A percentile compares a stretch with the other conserved stretches of the same genome.
These are phyloP conservation scores for Parazoanthus atlanticus DNA, from an alignment of 92 coral and sea anemone species.

Conservation along the genomic window DNA sequence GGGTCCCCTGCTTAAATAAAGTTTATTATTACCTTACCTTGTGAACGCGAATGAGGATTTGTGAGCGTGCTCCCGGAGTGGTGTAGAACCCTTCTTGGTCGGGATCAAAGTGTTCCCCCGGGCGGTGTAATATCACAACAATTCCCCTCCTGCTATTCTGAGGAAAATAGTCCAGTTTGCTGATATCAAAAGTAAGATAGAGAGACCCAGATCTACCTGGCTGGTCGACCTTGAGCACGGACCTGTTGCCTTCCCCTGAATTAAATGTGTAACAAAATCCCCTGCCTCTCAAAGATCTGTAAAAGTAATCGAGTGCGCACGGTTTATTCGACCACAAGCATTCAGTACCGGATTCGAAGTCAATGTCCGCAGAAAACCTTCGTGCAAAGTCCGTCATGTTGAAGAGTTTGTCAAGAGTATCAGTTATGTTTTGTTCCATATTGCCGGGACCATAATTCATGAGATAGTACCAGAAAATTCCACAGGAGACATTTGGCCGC, in stretches of 20 bases:
- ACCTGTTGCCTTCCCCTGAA: slow-evolving; percentile 12
- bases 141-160: slow-evolving; percentile 9
- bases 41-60: slow-evolving; percentile 2
- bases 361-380: not conserved
- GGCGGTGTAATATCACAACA: slow-evolving; percentile 20
- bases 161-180: not conserved
- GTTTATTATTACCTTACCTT: too few species aligned
- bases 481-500: not conserved
- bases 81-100: slow-evolving; percentile 28
- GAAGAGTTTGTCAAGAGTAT: not conserved
- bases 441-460: not conserved
- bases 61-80: slow-evolving; percentile 25
- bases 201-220: slow-evolving; percentile 25
- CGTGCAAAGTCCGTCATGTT: slow-evolving; percentile 15
- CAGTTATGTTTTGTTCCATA: not conserved
- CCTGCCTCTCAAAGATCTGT: not conserved
- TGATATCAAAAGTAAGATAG: slow-evolving; percentile 4
- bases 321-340: not conserved
- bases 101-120: slow-evolving; percentile 28
- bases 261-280: slow-evolving; percentile 32
- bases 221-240: not conserved
- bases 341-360: not conserved
- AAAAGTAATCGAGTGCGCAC: not conserved
- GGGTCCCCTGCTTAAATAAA: too few species aligned
- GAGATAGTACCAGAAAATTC: not conserved